Percentiles rank a stretch among this genome's conserved stretches.
Conservation (phyloP, 1,140 invertebrate species). For the Brachionus manjavacas region DNA sequence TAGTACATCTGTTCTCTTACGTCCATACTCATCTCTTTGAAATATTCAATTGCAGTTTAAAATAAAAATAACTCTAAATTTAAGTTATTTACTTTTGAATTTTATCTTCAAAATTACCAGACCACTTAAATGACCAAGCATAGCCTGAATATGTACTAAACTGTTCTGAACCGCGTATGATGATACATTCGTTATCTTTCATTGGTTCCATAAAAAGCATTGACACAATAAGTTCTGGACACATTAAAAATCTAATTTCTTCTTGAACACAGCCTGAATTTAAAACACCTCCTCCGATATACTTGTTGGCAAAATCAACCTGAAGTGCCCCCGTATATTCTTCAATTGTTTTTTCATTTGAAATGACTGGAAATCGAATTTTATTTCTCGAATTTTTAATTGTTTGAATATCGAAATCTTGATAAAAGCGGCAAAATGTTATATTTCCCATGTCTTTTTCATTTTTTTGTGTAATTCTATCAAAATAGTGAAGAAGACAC, state of each 20-base stretch:
- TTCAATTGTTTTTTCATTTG: not conserved
- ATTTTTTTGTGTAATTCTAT: slow-evolving; percentile 63
- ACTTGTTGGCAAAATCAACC: slow-evolving; percentile 87
- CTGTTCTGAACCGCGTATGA: slow-evolving; percentile 69
- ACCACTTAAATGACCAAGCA: slow-evolving; percentile 72
- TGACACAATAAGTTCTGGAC: slow-evolving; percentile 82
- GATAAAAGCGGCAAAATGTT: not conserved
- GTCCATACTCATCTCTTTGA: not conserved
- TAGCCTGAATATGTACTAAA: slow-evolving; percentile 84
- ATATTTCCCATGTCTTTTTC: slow-evolving; percentile 48
- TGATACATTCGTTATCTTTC: slow-evolving; percentile 75
- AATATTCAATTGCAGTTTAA: not conserved
- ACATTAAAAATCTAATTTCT: slow-evolving; percentile 92
- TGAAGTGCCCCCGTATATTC: not conserved
- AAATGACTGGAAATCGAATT: not conserved
- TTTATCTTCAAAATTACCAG: slow-evolving; percentile 67
- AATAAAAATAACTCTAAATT: not conserved
- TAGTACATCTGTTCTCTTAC: not conserved
- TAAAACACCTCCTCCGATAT: slow-evolving; percentile 81
- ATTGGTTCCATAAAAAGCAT: slow-evolving; percentile 81
- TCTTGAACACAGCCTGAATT: slow-evolving; percentile 86
- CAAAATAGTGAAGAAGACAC: slow-evolving; percentile 77
- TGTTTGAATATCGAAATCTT: not conserved
- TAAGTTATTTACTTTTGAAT: not conserved
- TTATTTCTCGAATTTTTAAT: not conserved